phyloP scores from a whole-genome alignment of 2,113 vertebrate genomes.

The Spea bombifrons region DNA sequence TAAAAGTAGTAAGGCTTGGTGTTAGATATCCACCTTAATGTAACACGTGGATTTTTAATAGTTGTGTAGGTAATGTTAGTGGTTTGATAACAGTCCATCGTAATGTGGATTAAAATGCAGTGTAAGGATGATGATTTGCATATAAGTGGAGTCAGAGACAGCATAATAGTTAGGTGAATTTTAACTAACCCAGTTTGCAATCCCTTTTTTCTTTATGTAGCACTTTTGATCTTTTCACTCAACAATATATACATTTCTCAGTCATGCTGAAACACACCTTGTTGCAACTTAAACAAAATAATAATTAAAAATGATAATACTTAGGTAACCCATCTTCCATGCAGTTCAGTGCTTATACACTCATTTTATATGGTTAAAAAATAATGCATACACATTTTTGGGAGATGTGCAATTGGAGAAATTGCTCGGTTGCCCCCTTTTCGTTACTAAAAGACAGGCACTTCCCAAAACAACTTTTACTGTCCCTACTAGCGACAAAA shows the following conservation, averaged over 20 bases:
- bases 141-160: background rate
- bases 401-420: too few species aligned
- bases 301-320: background rate
- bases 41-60: too few species aligned
- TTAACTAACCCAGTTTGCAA: background rate
- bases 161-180: background rate
- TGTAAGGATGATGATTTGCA: background rate
- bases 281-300: background rate
- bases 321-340: background rate
- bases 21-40: too few species aligned
- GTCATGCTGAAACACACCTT: background rate
- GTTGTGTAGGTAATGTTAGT: too few species aligned
- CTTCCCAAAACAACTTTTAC: slow-evolving; percentile 21
- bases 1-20: too few species aligned
- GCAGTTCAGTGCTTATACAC: background rate
- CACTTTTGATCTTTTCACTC: background rate
- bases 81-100: background rate
- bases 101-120: background rate
- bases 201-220: background rate
- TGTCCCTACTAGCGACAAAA: slow-evolving; percentile 9
- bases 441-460: slow-evolving; percentile 17
- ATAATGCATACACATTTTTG: background rate
- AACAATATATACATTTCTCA: background rate
- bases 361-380: background rate
- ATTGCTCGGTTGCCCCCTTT: background rate